A percentile compares a stretch with the other conserved stretches of the same genome.
phyloP scores from a whole-genome alignment of 2,888 invertebrate species.

The Amblyteles armatorius region DNA sequence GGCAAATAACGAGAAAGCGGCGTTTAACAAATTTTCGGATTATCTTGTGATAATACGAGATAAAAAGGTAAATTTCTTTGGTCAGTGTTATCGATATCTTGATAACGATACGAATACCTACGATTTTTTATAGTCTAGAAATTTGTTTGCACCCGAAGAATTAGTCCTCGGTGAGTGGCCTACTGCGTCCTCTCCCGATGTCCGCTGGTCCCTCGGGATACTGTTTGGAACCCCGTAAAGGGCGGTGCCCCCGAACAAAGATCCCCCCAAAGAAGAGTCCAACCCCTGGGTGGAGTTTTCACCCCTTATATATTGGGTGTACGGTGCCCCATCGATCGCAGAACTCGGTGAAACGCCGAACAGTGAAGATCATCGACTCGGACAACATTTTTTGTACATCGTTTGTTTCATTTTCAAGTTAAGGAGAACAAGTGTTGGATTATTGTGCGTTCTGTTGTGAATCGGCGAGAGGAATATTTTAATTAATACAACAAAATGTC shows the following conservation, averaged over 20 bases:
- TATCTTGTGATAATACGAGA: too few species aligned
- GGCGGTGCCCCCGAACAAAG: constrained; percentile 80
- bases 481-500: constrained; percentile 87
- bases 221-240: constrained; percentile 73
- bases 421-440: constrained; percentile 51
- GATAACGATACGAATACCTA: background rate
- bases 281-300: constrained; percentile 84
- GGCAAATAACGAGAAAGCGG: too few species aligned
- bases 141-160: constrained; percentile 42
- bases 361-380: constrained; percentile 50
- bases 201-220: constrained; percentile 62
- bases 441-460: constrained; percentile 63
- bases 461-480: constrained; percentile 23
- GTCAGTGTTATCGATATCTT: too few species aligned
- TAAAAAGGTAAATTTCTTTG: too few species aligned
- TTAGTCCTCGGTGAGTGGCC: constrained; percentile 76
- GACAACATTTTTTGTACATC: background rate
- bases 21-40: too few species aligned
- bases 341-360: constrained; percentile 75
- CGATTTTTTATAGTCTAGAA: background rate
- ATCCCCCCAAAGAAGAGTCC: constrained; percentile 75
- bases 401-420: background rate
- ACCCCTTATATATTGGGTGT: constrained; percentile 76
- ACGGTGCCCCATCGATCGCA: constrained; percentile 72
- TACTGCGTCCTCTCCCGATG: constrained; percentile 63